phyloP scores from a whole-genome alignment of 2,888 invertebrate genomes.

The Drosophila kanekoi region DNA sequence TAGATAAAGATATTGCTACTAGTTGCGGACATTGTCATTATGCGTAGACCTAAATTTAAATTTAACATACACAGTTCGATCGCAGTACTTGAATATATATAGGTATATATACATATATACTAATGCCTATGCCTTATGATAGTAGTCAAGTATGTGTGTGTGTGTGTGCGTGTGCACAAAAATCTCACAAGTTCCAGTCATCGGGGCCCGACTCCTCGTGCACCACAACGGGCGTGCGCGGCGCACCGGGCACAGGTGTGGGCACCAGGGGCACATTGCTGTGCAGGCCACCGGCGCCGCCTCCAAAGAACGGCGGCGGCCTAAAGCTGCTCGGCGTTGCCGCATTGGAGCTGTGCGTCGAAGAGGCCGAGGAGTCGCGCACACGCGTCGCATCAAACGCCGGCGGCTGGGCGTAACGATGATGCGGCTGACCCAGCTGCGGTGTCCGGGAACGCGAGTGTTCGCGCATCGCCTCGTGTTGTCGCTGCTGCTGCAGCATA shows the following conservation, averaged over 20 bases:
- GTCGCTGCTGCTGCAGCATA: conserved; percentile 48
- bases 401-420: conserved; percentile 80
- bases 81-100: conserved; percentile 30
- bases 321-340: conserved; percentile 56
- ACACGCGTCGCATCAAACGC: conserved; percentile 65
- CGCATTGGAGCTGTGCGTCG: conserved; percentile 64
- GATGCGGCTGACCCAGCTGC: conserved; percentile 48
- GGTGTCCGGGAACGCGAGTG: conserved; percentile 70
- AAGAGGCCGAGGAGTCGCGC: conserved; percentile 72
- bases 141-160: conserved; percentile 25
- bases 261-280: conserved; percentile 66
- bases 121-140: conserved; percentile 40
- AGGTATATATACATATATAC: conserved; percentile 28
- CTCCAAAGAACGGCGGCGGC: conserved; percentile 62
- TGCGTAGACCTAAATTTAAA: conserved; percentile 40
- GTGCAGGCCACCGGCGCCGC: conserved; percentile 49
- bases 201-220: conserved; percentile 73
- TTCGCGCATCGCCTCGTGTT: conserved; percentile 56
- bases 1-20: conserved; percentile 37
- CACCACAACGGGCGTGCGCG: conserved; percentile 57
- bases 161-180: conserved; percentile 34
- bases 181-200: conserved; percentile 81
- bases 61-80: conserved; percentile 61
- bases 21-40: conserved; percentile 56
- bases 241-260: conserved; percentile 70